Base-by-base conservation (phyloP, 2,888 invertebrate genomes). In the Apodemia duryi region DNA sequence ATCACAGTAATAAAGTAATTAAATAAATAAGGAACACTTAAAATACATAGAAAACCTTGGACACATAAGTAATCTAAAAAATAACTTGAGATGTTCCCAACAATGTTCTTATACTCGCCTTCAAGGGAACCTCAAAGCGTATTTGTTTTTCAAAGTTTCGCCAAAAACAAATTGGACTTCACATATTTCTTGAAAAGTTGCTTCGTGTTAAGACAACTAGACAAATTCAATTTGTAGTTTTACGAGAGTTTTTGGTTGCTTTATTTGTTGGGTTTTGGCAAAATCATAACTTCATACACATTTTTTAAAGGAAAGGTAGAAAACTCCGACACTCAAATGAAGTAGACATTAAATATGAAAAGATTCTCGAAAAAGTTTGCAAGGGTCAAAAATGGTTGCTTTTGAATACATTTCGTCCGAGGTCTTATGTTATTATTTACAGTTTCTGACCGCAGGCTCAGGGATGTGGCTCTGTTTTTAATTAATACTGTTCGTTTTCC, bases 311-410 rank as follows among this genome's bases (percentile, higher is more conserved):
- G 79, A 79, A 84, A 81, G 82, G 57, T 13, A 29, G 35, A 11
- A 6, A 35, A 35, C 29, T 28, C 32, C 13, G 29, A 54, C 28
- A 54, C 29, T 29, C 10, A 29, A 54, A 54, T 29, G 11, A 29
- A 54, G 32, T 13, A 57, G 13, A 32, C 35, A 35, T 57, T 32
- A 32, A 57, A 32, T 57, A 57, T 13, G 29, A 13, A 57, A 29
- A 57, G 57, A 57, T 29, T 32, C 29, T 81, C 83, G 79, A 77
- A 84, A 88, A 90, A 89, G 86, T 89, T 90, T 84, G 82, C 84
- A 85, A 85, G 86, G 83, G 86, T 85, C 82, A 82, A 77, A 86
- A 91, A 90, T 84, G 6, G 87, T 89, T 81, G 75, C 77, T 75
- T 74, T 78, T 21, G 63, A 52, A 64, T 61, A 41, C 41, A 41